Evolutionary conservation across 2,797 vertebrate species (phyloP).

Genomic region (Helicolenus hilgendorfi): DNA sequence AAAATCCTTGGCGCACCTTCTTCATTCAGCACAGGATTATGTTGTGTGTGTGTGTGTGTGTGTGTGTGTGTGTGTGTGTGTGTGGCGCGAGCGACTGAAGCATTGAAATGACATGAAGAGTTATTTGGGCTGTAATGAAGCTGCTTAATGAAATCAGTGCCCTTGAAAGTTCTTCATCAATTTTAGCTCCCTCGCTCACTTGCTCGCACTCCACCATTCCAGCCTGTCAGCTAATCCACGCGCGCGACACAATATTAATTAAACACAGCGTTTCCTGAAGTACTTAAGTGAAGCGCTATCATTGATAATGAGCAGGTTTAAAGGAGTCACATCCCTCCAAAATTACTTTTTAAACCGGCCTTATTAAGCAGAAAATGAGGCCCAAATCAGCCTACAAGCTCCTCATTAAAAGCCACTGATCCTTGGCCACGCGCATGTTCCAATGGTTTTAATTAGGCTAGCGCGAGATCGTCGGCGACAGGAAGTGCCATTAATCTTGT

Average conservation of each 20-base stretch:
- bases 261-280: constrained; percentile 93
- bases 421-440: constrained; percentile 93
- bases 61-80: constrained; percentile 39
- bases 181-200: constrained; percentile 88
- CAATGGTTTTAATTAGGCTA: constrained; percentile 95
- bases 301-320: constrained; percentile 96
- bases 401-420: constrained; percentile 97
- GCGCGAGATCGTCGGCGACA: constrained; percentile 91
- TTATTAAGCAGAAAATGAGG: constrained; percentile 98
- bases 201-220: constrained; percentile 72
- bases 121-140: constrained; percentile 93
- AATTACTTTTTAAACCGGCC: constrained; percentile 96
- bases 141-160: constrained; percentile 94
- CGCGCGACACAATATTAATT: constrained; percentile 93
- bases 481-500: constrained; percentile 97
- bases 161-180: constrained; percentile 97
- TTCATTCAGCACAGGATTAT: constrained; percentile 28
- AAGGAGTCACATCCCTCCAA: constrained; percentile 94
- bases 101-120: constrained; percentile 91
- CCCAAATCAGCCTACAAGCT: constrained; percentile 96
- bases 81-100: constrained; percentile 64
- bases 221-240: constrained; percentile 93
- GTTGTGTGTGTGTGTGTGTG: constrained; percentile 21
- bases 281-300: constrained; percentile 93
- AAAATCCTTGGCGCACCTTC: constrained; percentile 36